These are phyloP conservation scores for Xiphophorus couchianus DNA, from an alignment of 2,113 vertebrate species.

Conservation along the genomic window DNA sequence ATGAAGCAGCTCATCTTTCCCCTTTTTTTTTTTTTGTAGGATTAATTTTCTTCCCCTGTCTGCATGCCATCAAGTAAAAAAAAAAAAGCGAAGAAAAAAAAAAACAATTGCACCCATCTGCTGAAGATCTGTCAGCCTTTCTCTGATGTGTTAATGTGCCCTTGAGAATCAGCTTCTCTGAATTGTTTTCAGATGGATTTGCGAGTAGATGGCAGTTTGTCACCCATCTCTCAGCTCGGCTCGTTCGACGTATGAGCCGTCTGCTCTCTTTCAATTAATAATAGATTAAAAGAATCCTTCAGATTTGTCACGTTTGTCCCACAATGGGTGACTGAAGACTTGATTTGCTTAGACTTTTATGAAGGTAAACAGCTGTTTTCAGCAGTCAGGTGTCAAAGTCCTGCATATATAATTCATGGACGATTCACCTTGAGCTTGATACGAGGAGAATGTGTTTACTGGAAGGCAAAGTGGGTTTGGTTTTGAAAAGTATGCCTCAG, in stretches of 20 bases:
- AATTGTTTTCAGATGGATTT: constrained; percentile 47
- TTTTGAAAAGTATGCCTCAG: constrained; percentile 9
- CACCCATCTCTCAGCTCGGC: constrained; percentile 26
- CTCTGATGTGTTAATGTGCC: constrained; percentile 49
- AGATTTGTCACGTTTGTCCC: constrained; percentile 25
- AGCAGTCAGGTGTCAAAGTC: constrained; percentile 16
- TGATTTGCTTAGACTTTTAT: constrained; percentile 42
- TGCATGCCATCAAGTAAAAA: constrained; percentile 45
- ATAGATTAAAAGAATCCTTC: constrained; percentile 32
- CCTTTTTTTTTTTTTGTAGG: constrained; percentile 31
- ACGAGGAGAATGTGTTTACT: constrained; percentile 26
- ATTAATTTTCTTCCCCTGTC: constrained; percentile 33
- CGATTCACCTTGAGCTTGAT: constrained; percentile 40
- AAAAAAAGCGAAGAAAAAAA: constrained; percentile 1
- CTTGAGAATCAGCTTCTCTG: constrained; percentile 46
- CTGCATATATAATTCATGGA: constrained; percentile 42
- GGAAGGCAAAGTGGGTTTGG: constrained; percentile 1
- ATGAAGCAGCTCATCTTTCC: constrained; percentile 35
- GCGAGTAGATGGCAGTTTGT: constrained; percentile 42
- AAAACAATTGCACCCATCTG: constrained; percentile 55
- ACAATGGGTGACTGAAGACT: constrained; percentile 25
- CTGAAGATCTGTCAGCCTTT: constrained; percentile 71
- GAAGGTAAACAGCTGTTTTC: constrained; percentile 43
- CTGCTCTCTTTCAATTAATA: constrained; percentile 32
- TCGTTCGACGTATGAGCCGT: constrained; percentile 31